Conservation (phyloP, 2,113 vertebrate genomes). For the Leptodactylus fuscus region DNA sequence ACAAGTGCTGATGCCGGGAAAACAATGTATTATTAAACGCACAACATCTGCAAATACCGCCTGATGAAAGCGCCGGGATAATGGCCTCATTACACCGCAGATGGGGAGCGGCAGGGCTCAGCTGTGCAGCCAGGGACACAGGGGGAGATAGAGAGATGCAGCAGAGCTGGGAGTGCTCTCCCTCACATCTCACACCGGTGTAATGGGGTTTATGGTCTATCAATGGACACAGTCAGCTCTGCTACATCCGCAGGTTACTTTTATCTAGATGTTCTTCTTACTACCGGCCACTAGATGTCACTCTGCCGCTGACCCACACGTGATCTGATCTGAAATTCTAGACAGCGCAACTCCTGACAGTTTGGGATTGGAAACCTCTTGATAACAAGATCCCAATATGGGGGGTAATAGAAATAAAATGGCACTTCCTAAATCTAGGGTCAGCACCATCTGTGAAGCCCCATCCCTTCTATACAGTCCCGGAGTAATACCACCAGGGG, state of each 20-base stretch:
- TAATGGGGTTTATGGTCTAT: no score
- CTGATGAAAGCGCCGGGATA: not conserved
- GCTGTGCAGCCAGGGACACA: not conserved
- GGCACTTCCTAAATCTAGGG: not conserved
- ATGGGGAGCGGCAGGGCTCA: constrained; percentile 7
- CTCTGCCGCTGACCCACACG: not conserved
- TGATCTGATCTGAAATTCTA: not conserved
- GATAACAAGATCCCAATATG: no score
- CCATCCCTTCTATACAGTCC: no score
- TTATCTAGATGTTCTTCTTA: not conserved
- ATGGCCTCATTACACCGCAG: constrained; percentile 16
- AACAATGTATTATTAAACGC: constrained; percentile 21
- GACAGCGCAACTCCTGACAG: not conserved
- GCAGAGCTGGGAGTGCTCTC: not conserved
- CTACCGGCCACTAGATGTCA: constrained; percentile 22
- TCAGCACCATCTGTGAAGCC: no score
- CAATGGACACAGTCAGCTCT: not conserved
- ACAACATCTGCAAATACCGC: constrained; percentile 24
- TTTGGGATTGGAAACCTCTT: not conserved
- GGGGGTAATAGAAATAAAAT: not conserved
- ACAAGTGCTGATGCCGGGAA: not conserved
- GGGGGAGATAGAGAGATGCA: not conserved
- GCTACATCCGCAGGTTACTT: not conserved
- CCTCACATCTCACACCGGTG: no score
- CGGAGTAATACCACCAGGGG: no score